phyloP scores from a whole-genome alignment of 2,888 invertebrate genomes.

The Cyrtodaria siliqua region DNA sequence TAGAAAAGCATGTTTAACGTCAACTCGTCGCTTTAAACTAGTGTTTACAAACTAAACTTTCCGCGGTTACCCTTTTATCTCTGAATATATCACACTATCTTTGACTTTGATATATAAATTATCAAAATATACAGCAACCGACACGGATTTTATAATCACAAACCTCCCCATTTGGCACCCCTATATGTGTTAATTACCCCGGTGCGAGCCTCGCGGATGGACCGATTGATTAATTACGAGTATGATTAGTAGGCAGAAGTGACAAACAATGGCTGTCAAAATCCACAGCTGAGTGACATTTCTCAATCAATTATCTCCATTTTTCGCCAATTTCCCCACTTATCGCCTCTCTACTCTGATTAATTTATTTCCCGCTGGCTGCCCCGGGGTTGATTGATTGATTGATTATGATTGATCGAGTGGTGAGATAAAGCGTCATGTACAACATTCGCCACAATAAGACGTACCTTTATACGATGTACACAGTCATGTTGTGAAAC shows the following conservation, averaged over 20 bases:
- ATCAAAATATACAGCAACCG: too few species aligned
- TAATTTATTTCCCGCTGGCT: slow-evolving; percentile 54
- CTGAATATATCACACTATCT: too few species aligned
- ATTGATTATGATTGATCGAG: slow-evolving; percentile 69
- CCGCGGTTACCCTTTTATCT: too few species aligned
- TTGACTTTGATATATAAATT: too few species aligned
- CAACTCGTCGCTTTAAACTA: too few species aligned
- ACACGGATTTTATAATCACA: too few species aligned
- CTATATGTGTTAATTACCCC: slow-evolving; percentile 40
- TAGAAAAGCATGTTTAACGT: too few species aligned
- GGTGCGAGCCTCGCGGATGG: slow-evolving; percentile 21
- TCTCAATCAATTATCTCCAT: slow-evolving; percentile 48
- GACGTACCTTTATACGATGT: slow-evolving; percentile 1
- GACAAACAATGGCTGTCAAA: slow-evolving; percentile 60
- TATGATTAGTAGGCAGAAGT: slow-evolving; percentile 31
- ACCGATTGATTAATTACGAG: slow-evolving; percentile 50
- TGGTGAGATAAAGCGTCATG: slow-evolving; percentile 50
- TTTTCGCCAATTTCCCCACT: neutral
- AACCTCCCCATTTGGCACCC: too few species aligned
- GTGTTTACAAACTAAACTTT: too few species aligned
- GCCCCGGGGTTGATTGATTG: slow-evolving; percentile 66
- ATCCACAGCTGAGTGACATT: slow-evolving; percentile 29
- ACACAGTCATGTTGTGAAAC: too few species aligned
- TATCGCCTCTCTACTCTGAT: slow-evolving; percentile 35
- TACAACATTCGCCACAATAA: slow-evolving; percentile 36